phyloP scores from a whole-genome alignment of 2,888 invertebrate species.

The Euplexia lucipara region DNA sequence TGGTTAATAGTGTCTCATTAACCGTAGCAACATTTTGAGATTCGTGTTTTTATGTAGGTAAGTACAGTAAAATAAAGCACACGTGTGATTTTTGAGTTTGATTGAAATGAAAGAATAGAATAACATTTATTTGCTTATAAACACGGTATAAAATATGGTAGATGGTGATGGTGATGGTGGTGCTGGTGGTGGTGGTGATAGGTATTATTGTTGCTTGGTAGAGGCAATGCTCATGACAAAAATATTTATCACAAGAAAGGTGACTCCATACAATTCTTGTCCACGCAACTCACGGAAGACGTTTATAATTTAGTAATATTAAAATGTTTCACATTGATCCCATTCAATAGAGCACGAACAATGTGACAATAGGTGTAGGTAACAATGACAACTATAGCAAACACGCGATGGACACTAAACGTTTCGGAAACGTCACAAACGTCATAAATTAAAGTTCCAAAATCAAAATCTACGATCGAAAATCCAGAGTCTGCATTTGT shows the following conservation, averaged over 20 bases:
- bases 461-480: slow-evolving; percentile 21
- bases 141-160: too few species aligned
- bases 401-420: slow-evolving; percentile 81
- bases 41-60: too few species aligned
- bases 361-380: slow-evolving; percentile 88
- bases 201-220: too few species aligned
- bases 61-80: not conserved
- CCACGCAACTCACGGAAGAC: slow-evolving; percentile 84
- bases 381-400: slow-evolving; percentile 90
- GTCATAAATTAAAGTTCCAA: slow-evolving; percentile 5
- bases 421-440: slow-evolving; percentile 64
- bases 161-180: too few species aligned
- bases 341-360: slow-evolving; percentile 85
- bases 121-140: too few species aligned
- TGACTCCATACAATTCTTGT: slow-evolving; percentile 54
- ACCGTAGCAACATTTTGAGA: too few species aligned
- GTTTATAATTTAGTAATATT: slow-evolving; percentile 91
- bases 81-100: too few species aligned
- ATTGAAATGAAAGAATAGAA: too few species aligned
- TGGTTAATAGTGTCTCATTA: not conserved
- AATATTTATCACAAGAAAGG: not conserved
- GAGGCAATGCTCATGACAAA: not conserved
- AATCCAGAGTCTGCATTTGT: slow-evolving; percentile 52
- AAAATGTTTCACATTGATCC: slow-evolving; percentile 90
- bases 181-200: too few species aligned